These are phyloP conservation scores for Rugalucina vietnamica DNA, from an alignment of 2,888 invertebrate species.

Conservation along the genomic window DNA sequence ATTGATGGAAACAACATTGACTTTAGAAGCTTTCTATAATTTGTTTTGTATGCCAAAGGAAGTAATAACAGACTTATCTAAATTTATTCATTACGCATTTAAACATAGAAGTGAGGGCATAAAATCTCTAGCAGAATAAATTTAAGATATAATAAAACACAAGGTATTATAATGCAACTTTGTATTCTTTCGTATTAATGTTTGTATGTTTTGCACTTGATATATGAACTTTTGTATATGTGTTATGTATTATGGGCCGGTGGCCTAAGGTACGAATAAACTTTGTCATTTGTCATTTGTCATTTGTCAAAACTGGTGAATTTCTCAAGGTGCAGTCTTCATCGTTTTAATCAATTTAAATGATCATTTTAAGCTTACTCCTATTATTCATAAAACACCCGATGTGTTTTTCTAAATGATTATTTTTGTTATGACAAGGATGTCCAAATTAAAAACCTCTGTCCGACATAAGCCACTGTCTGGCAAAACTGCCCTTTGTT, in stretches of 20 bases:
- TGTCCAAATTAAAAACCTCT: too few species aligned
- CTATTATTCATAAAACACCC: too few species aligned
- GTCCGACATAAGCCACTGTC: too few species aligned
- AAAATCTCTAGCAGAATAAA: neutral
- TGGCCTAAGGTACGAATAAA: neutral
- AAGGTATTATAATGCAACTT: neutral
- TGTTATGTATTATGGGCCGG: constrained; percentile 1
- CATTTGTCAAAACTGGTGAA: too few species aligned
- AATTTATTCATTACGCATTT: neutral
- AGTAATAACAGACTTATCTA: neutral
- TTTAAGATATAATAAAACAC: too few species aligned
- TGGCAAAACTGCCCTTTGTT: too few species aligned
- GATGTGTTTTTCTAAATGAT: too few species aligned
- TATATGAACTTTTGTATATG: neutral
- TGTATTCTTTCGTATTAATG: neutral
- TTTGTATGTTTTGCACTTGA: neutral
- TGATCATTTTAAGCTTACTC: too few species aligned
- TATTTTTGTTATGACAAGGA: too few species aligned
- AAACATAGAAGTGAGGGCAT: neutral
- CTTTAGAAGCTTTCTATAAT: neutral
- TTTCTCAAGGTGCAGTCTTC: too few species aligned
- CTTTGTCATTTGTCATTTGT: constrained; percentile 5
- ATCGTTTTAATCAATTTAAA: too few species aligned
- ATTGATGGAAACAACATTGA: neutral
- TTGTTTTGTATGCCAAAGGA: neutral